A percentile compares a stretch with the other conserved stretches of the same genome.
These are phyloP conservation scores for Actinia equina DNA, from an alignment of 64 coral and sea anemone species.

Conservation along the genomic window DNA sequence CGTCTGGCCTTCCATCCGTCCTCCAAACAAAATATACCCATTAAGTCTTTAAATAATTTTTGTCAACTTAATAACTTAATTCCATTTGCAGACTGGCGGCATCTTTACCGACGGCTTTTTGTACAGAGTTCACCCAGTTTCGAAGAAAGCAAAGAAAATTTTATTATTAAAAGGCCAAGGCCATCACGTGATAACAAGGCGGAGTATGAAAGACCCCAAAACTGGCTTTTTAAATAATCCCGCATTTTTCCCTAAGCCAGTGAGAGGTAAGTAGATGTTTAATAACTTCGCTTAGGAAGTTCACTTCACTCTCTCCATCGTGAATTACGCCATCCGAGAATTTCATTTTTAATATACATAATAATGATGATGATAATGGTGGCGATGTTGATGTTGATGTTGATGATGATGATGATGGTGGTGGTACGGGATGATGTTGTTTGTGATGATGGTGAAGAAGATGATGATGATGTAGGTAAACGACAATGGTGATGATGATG, in stretches of 20 bases:
- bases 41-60: not conserved
- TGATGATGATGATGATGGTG: too few relatives aligned
- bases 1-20: too few relatives aligned
- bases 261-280: not conserved
- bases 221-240: not conserved
- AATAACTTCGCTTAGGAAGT: too few relatives aligned
- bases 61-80: not conserved
- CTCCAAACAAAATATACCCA: not conserved
- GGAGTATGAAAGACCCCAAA: not conserved
- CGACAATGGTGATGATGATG: too few relatives aligned
- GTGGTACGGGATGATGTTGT: too few relatives aligned
- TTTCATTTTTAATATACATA: too few relatives aligned
- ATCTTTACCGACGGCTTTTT: not conserved
- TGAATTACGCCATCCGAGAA: too few relatives aligned
- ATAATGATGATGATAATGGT: too few relatives aligned
- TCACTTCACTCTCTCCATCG: too few relatives aligned
- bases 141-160: not conserved
- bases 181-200: constrained; percentile 1
- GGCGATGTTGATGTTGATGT: too few relatives aligned
- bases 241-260: constrained; percentile 1
- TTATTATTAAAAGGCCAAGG: constrained; percentile 14
- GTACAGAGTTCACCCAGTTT: constrained; percentile 3
- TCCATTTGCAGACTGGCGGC: not conserved
- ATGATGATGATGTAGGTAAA: too few relatives aligned
- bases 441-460: too few relatives aligned